A percentile compares a stretch with the other conserved stretches of the same genome.
phyloP scores from a whole-genome alignment of 2,797 vertebrate genomes.

The Lycodopsis pacificus region DNA sequence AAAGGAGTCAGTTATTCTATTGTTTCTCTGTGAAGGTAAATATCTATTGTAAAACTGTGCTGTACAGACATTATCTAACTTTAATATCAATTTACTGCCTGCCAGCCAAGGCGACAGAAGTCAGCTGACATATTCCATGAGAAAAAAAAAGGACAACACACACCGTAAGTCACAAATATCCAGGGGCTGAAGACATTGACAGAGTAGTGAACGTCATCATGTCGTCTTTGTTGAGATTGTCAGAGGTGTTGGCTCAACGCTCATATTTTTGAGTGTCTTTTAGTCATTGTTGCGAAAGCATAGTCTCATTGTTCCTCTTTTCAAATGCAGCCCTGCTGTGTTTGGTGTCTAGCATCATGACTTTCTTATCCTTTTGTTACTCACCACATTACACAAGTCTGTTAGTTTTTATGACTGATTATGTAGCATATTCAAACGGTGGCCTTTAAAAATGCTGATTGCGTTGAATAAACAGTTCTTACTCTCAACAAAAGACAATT shows the following conservation, averaged over 20 bases:
- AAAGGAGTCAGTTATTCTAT: neutral
- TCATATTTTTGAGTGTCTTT: neutral
- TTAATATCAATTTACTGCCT: constrained; percentile 34
- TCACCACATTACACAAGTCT: neutral
- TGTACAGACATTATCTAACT: constrained; percentile 8
- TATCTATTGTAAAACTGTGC: constrained; percentile 8
- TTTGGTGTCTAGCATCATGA: neutral
- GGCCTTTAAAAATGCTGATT: neutral
- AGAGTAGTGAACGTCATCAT: neutral
- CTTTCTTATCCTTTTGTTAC: neutral
- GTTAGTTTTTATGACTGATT: neutral
- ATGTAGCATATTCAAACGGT: neutral
- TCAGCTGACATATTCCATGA: neutral
- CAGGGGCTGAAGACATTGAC: constrained; percentile 12
- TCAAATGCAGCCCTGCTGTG: neutral
- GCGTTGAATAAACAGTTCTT: neutral
- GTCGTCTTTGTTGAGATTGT: neutral
- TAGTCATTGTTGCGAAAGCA: neutral
- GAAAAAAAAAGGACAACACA: constrained; percentile 5
- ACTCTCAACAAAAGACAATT: neutral
- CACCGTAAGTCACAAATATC: constrained; percentile 25
- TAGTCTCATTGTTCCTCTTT: neutral
- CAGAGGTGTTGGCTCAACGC: neutral
- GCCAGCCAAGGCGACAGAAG: neutral
- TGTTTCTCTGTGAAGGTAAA: neutral